These are phyloP conservation scores for Myiozetetes cayanensis DNA, from an alignment of 2,113 vertebrate species.

Conservation along the genomic window DNA sequence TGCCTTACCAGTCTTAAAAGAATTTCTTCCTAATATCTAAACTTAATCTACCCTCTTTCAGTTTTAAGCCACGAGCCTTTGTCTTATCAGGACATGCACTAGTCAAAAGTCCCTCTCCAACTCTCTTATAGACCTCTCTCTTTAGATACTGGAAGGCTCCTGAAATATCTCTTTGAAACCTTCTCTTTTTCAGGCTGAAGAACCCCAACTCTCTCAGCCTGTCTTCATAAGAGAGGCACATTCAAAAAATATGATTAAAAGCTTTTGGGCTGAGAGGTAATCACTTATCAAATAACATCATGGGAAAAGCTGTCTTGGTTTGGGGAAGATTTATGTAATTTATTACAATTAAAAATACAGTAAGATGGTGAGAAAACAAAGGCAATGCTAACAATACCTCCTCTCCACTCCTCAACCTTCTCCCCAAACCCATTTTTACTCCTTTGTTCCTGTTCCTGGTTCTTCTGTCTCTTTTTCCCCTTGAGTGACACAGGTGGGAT, in stretches of 20 bases:
- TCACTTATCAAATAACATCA: not conserved
- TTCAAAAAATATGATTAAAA: not conserved
- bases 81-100: not conserved
- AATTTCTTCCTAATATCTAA: not conserved
- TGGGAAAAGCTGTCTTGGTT: rapidly evolving
- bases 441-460: not conserved
- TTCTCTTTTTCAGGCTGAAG: not conserved
- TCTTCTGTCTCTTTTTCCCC: not conserved
- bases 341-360: not conserved
- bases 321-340: not conserved
- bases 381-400: not conserved
- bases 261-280: not conserved
- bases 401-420: not conserved
- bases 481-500: rapidly evolving
- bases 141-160: not conserved
- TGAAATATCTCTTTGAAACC: not conserved
- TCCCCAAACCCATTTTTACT: not conserved
- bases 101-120: not conserved
- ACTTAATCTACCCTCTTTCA: not conserved
- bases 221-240: not conserved
- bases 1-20: not conserved
- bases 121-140: not conserved
- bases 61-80: not conserved
- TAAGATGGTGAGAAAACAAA: not conserved
- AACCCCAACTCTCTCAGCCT: not conserved